phyloP scores from a whole-genome alignment of 2,113 vertebrate species.

The Cyprinodon variegatus region DNA sequence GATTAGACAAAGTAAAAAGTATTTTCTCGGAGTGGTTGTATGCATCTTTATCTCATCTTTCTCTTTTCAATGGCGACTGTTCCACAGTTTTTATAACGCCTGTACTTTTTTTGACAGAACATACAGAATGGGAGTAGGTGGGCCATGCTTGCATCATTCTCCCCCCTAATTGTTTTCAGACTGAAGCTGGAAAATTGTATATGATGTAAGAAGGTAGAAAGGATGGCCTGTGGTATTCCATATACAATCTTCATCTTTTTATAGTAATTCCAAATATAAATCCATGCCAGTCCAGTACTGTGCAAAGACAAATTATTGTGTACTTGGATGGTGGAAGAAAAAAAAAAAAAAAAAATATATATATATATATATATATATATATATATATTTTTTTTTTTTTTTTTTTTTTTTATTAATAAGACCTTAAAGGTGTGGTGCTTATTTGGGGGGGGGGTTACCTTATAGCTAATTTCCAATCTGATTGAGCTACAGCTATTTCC shows the following conservation, averaged over 20 bases:
- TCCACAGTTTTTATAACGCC: constrained; percentile 20
- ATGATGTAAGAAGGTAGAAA: constrained; percentile 18
- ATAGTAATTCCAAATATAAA: background rate
- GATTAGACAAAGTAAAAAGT: constrained; percentile 27
- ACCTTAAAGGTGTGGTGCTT: background rate
- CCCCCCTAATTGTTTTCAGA: constrained; percentile 17
- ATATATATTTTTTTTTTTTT: too few species aligned
- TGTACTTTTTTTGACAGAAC: constrained; percentile 26
- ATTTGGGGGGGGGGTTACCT: background rate
- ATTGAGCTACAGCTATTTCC: background rate
- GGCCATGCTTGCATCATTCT: background rate
- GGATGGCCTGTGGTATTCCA: constrained; percentile 1
- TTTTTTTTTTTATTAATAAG: background rate
- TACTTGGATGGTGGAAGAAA: background rate
- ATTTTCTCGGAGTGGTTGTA: background rate
- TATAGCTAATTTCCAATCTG: background rate
- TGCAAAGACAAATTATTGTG: too few species aligned
- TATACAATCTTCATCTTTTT: background rate
- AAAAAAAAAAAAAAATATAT: too few species aligned
- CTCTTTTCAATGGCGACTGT: constrained; percentile 15
- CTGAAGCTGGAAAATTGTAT: constrained; percentile 20
- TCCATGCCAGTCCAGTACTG: background rate
- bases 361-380: too few species aligned
- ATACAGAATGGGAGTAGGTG: constrained; percentile 33
- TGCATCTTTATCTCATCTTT: constrained; percentile 22